Base-by-base conservation (phyloP, 2,113 vertebrate genomes). In the Mola mola region DNA sequence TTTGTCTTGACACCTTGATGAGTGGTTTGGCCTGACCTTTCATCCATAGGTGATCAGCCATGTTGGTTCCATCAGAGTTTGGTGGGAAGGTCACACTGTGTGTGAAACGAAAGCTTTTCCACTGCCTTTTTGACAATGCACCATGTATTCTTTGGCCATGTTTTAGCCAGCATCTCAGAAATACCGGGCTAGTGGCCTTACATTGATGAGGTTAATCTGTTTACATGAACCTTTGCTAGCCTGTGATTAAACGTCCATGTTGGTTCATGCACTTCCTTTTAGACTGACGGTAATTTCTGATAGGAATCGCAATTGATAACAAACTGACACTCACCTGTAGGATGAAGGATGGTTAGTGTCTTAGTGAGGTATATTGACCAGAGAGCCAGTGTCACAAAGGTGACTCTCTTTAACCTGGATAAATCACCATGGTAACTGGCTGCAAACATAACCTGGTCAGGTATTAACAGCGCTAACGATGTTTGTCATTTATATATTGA, bases 171-270 rank as follows among this genome's bases (percentile, higher is more conserved):
- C 41, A n/a, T n/a, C n/a, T n/a, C n/a, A 53, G 49, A 65, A 51
- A 68, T 36, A 55, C 47, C 65, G 40, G 22, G 21, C 38, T 41
- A n/a, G 2, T 58, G 68, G 47, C 60, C 67, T 60, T 3, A 28
- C 43, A 2, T 5, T 2, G 26, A 21, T 10, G 31, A 73, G 73
- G 81, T 66, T 81, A 82, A 86, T 76, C 43, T 82, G 64, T 79
- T 84, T 60, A 69, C 76, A 73, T 29, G 58, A 69, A 58, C 73
- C 57, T 43, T 33, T 71, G 58, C 53, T 65, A 64, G 66, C 72
- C 58, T 55, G n/a, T 48, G 75, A 80, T n/a, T 41, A 66, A n/a
- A 57, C 22, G 24, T 64, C 29, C 0, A 3, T 24, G 41, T 40
- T 53, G 51, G n/a, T 29, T 7, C 26, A 31, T 31, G 12, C n/a